phyloP scores from a whole-genome alignment of 2,113 vertebrate genomes.

The Burhinus oedicnemus region DNA sequence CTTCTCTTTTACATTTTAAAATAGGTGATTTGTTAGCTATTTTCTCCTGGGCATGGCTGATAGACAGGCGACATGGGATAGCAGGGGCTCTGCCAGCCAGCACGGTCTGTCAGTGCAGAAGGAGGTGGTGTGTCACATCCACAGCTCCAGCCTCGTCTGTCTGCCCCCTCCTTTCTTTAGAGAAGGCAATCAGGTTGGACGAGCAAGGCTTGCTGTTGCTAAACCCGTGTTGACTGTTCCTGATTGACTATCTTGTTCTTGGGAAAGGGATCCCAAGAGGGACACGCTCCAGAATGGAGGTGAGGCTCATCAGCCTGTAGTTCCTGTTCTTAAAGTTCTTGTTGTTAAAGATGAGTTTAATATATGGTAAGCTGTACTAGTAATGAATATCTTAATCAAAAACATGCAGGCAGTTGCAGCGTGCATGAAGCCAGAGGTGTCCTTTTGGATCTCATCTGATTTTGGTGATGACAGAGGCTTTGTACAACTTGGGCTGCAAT shows the following conservation, averaged over 20 bases:
- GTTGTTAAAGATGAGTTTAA: background rate
- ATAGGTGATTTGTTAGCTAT: background rate
- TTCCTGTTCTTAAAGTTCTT: background rate
- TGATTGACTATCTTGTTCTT: background rate
- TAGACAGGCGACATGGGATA: fast-evolving
- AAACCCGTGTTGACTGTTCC: background rate
- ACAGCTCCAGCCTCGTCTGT: background rate
- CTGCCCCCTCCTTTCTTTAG: background rate
- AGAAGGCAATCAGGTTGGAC: background rate
- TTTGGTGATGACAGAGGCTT: background rate
- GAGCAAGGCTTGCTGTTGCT: background rate
- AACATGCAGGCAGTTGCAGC: background rate
- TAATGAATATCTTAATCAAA: background rate
- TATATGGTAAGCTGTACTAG: background rate
- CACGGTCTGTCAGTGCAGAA: fast-evolving
- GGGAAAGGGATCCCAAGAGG: background rate
- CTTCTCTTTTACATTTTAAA: background rate
- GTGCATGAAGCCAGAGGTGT: background rate
- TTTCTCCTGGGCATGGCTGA: background rate
- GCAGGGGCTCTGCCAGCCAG: background rate
- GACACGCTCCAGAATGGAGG: fast-evolving
- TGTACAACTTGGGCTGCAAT: background rate
- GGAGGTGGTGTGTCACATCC: background rate
- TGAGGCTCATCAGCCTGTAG: background rate
- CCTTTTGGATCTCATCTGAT: background rate